Evolutionary conservation across 2,113 vertebrate species (phyloP).

Genomic region (Neolamprologus cancellatus): DNA sequence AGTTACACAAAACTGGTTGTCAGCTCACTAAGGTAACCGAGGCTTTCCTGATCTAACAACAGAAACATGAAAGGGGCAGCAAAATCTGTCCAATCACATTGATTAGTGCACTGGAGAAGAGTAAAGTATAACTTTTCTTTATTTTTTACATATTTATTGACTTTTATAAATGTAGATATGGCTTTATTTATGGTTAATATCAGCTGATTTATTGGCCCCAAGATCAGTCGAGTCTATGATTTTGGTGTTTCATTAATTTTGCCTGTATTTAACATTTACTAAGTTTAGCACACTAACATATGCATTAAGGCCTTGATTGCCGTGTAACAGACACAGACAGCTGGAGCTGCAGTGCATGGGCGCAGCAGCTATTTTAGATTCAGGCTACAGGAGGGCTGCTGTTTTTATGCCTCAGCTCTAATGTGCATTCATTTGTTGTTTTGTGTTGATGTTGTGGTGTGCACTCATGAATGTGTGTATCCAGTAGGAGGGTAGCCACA

Average conservation of each 20-base stretch:
- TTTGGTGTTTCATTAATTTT: not conserved
- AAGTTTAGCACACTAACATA: not conserved
- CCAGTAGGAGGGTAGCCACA: constrained; percentile 75
- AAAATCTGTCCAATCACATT: not conserved
- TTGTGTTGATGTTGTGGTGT: not conserved
- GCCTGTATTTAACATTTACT: not conserved
- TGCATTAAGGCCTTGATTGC: not conserved
- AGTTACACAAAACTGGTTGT: not conserved
- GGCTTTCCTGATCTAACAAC: not conserved
- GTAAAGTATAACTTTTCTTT: not conserved
- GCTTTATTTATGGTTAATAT: not conserved
- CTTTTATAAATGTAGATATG: not conserved
- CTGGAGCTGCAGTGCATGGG: not conserved
- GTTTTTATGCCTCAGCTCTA: not conserved
- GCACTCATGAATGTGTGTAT: constrained; percentile 44
- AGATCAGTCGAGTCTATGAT: not conserved
- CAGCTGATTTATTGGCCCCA: not conserved
- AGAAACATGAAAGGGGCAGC: not conserved
- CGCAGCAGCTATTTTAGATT: not conserved
- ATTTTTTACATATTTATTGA: not conserved
- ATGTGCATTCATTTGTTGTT: not conserved
- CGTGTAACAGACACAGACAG: not conserved
- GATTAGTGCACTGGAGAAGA: not conserved
- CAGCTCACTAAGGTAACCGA: not conserved
- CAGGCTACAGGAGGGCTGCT: not conserved